These are phyloP conservation scores for Cyclophora albipunctata DNA, from an alignment of 2,888 invertebrate species.

Conservation along the genomic window DNA sequence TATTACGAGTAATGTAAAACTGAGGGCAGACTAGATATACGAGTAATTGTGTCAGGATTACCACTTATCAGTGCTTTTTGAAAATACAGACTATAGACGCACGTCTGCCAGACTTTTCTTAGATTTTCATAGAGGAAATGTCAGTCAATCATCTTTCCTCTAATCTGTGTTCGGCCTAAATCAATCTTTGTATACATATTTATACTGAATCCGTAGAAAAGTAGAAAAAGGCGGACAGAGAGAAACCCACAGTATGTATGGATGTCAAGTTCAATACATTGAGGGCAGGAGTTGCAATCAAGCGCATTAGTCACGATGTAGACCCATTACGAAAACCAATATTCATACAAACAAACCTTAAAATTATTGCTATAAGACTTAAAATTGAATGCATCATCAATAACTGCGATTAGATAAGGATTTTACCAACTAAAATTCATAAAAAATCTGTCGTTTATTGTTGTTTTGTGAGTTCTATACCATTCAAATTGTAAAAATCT, in stretches of 20 bases:
- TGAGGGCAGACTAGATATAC: not conserved
- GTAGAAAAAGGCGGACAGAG: constrained; percentile 15
- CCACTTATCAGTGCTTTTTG: not conserved
- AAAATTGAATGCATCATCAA: constrained; percentile 1
- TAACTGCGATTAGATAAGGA: not conserved
- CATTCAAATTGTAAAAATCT: too few species aligned
- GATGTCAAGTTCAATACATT: constrained; percentile 58
- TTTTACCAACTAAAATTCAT: not conserved
- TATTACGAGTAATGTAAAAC: not conserved
- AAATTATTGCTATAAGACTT: not conserved
- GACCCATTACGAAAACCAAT: constrained; percentile 8
- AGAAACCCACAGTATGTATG: constrained; percentile 34
- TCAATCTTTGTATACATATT: constrained; percentile 2
- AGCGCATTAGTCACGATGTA: constrained; percentile 39
- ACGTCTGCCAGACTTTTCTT: too few species aligned
- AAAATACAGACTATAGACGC: constrained; percentile 6
- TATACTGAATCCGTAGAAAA: constrained; percentile 10
- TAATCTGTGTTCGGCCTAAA: too few species aligned
- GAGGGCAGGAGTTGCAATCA: constrained; percentile 43
- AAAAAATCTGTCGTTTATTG: too few species aligned
- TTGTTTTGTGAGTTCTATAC: too few species aligned
- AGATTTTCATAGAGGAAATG: too few species aligned
- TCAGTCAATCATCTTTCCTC: too few species aligned
- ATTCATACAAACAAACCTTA: constrained; percentile 4
- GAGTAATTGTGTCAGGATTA: not conserved